Evolutionary conservation across 2,888 invertebrate species (phyloP).

Genomic region (Drepanosiphum platanoidis): DNA sequence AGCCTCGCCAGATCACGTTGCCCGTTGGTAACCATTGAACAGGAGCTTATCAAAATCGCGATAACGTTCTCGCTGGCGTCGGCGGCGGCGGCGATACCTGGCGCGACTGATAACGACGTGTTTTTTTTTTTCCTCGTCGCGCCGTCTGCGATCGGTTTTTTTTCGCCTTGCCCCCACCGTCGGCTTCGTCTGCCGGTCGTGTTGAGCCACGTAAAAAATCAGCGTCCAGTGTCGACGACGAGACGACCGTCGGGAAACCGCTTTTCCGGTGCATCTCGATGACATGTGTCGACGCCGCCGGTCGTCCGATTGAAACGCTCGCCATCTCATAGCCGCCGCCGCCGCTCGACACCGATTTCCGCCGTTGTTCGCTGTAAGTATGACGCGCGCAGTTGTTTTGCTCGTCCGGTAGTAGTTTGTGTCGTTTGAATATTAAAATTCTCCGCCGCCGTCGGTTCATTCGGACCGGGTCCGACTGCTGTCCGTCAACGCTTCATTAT

Average conservation of each 20-base stretch:
- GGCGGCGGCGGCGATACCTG: background rate
- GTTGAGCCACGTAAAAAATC: conserved; percentile 44
- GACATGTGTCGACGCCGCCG: background rate
- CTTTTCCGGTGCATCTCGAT: background rate
- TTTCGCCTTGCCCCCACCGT: background rate
- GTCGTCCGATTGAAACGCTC: background rate
- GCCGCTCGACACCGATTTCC: background rate
- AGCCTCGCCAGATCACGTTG: too few relatives aligned
- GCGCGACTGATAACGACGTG: background rate
- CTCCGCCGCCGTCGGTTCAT: too few relatives aligned
- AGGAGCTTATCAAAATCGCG: too few relatives aligned
- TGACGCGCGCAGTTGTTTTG: background rate
- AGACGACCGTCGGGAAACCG: background rate
- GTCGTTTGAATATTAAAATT: too few relatives aligned
- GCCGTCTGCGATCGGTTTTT: background rate
- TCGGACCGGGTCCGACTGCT: background rate
- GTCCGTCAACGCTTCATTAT: too few relatives aligned
- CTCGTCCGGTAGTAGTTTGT: too few relatives aligned
- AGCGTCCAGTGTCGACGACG: too few relatives aligned
- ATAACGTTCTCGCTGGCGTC: too few relatives aligned
- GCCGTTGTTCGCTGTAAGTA: background rate
- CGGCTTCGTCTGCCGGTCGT: background rate
- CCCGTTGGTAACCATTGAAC: too few relatives aligned
- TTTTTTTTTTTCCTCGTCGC: background rate
- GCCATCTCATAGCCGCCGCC: background rate